Evolutionary conservation across 2,797 vertebrate genomes (phyloP).

Genomic region (Myotis planiceps): DNA sequence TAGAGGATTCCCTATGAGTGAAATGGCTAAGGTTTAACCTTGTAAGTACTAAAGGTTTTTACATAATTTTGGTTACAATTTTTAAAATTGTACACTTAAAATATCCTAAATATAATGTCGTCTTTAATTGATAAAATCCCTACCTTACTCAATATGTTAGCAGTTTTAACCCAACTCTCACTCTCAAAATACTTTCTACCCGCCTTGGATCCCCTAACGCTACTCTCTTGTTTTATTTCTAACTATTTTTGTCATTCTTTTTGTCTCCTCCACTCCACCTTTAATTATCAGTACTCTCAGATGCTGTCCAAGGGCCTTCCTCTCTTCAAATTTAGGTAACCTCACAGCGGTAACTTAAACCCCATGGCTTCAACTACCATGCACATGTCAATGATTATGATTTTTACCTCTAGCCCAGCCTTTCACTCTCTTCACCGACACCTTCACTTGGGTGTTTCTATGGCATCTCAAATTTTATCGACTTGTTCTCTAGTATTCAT

Average conservation of each 20-base stretch:
- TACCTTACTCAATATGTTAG: background rate
- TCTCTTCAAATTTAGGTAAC: background rate
- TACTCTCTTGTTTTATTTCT: background rate
- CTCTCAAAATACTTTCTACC: background rate
- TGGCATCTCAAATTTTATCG: background rate
- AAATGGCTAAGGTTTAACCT: background rate
- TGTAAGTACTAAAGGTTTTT: background rate
- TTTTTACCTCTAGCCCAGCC: background rate
- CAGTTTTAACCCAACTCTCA: background rate
- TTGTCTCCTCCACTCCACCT: background rate
- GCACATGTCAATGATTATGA: background rate
- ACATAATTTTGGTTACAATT: background rate
- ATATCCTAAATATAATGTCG: background rate
- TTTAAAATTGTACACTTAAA: background rate
- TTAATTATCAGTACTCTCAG: background rate
- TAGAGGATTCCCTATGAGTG: background rate
- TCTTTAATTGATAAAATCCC: background rate
- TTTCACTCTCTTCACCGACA: background rate
- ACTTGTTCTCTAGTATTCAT: background rate
- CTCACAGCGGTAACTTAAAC: background rate
- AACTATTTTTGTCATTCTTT: background rate
- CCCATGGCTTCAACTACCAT: background rate
- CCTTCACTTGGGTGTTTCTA: background rate
- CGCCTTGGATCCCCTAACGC: background rate
- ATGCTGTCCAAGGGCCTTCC: background rate